Conservation (phyloP, 2,888 invertebrate genomes). For the Hemicrepidius hirtus region DNA sequence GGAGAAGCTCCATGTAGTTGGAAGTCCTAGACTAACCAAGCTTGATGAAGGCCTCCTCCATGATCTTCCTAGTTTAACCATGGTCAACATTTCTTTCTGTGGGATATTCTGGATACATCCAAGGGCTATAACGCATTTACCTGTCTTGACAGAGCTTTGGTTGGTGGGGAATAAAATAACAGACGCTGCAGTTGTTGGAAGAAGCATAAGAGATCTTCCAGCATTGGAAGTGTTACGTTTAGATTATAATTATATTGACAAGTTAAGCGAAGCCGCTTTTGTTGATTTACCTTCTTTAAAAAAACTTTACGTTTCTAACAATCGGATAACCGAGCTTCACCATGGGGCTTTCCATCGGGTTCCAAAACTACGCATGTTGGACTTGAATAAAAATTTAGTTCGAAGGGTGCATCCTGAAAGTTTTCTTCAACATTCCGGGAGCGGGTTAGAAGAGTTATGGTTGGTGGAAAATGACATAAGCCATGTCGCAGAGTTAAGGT, state of each 20-base stretch:
- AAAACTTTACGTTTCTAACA: constrained; percentile 81
- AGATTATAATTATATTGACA: constrained; percentile 82
- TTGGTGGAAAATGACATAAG: constrained; percentile 85
- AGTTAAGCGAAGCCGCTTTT: constrained; percentile 85
- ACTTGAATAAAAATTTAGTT: constrained; percentile 85
- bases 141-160: constrained; percentile 81
- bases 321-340: constrained; percentile 83
- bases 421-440: constrained; percentile 83
- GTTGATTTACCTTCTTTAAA: constrained; percentile 84
- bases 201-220: constrained; percentile 85
- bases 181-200: constrained; percentile 88
- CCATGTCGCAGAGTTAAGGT: constrained; percentile 83
- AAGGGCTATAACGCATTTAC: constrained; percentile 81
- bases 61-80: constrained; percentile 76
- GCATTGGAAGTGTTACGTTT: constrained; percentile 81
- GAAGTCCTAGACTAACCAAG: constrained; percentile 79
- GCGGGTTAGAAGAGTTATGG: constrained; percentile 85
- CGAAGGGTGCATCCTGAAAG: constrained; percentile 88
- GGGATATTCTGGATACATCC: constrained; percentile 87
- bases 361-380: constrained; percentile 81
- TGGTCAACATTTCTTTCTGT: constrained; percentile 85
- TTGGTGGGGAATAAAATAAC: constrained; percentile 83
- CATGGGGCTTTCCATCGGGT: constrained; percentile 89
- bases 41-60: constrained; percentile 85
- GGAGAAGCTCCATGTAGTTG: constrained; percentile 84